These are phyloP conservation scores for Platichthys flesus DNA, from an alignment of 2,113 vertebrate genomes.

Conservation along the genomic window DNA sequence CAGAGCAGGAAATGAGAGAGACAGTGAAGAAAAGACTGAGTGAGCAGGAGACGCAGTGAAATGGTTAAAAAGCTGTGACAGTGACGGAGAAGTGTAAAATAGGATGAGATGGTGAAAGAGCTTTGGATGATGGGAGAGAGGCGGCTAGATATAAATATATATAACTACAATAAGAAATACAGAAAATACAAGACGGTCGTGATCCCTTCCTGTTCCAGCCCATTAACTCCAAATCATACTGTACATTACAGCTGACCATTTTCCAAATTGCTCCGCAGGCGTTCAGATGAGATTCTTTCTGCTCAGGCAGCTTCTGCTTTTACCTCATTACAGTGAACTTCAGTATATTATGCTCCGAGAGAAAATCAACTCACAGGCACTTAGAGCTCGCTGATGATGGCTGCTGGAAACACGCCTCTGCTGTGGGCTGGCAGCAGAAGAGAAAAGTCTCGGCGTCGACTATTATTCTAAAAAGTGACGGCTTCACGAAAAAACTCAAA, in stretches of 20 bases:
- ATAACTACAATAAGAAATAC: background rate
- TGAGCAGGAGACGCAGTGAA: conserved; percentile 26
- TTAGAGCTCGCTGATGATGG: background rate
- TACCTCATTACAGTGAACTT: background rate
- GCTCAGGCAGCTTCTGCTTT: background rate
- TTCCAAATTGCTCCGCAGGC: background rate
- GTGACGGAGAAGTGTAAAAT: conserved; percentile 29
- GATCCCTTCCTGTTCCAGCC: background rate
- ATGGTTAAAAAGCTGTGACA: conserved; percentile 40
- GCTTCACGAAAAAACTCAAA: background rate
- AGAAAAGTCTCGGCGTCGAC: no score
- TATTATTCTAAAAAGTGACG: background rate
- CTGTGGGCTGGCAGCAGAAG: background rate
- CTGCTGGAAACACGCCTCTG: background rate
- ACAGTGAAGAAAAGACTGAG: conserved; percentile 5
- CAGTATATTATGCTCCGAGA: background rate
- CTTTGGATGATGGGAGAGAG: conserved; percentile 14
- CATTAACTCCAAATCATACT: conserved; percentile 11
- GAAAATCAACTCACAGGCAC: background rate
- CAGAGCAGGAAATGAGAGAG: conserved; percentile 12
- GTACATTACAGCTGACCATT: background rate
- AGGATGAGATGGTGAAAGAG: conserved; percentile 7
- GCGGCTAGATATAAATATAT: background rate
- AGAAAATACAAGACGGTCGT: background rate
- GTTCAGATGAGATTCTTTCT: background rate